A percentile compares a stretch with the other conserved stretches of the same genome.
These are phyloP conservation scores for Procambarus clarkii DNA, from an alignment of 1,140 invertebrate genomes.

Conservation along the genomic window DNA sequence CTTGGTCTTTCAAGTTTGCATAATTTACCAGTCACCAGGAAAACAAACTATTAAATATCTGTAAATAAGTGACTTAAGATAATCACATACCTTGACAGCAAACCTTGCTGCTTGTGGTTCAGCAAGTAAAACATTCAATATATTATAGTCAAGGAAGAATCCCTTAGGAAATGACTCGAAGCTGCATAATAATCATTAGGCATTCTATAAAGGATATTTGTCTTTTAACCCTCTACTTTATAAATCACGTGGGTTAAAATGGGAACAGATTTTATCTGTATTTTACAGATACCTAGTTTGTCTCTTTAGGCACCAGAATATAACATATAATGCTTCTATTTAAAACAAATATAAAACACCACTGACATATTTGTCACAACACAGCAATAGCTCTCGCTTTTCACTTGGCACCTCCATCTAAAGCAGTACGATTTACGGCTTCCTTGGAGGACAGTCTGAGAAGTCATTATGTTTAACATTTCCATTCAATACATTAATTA, in stretches of 20 bases:
- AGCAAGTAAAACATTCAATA: constrained; percentile 8
- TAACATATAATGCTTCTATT: constrained; percentile 25
- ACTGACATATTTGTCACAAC: constrained; percentile 20
- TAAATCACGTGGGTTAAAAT: constrained; percentile 7
- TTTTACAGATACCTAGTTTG: background rate
- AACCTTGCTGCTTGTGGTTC: constrained; percentile 21
- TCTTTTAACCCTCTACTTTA: constrained; percentile 7
- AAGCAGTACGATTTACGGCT: constrained; percentile 14
- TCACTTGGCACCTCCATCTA: background rate
- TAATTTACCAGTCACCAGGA: constrained; percentile 49
- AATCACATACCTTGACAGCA: constrained; percentile 58
- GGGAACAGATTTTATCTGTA: constrained; percentile 25
- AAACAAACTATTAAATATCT: constrained; percentile 29
- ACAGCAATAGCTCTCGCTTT: constrained; percentile 17
- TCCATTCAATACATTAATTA: constrained; percentile 9
- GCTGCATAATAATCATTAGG: constrained; percentile 37
- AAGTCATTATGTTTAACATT: background rate
- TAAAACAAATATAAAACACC: constrained; percentile 18
- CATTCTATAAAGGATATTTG: constrained; percentile 27
- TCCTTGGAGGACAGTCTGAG: background rate
- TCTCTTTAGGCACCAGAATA: constrained; percentile 30
- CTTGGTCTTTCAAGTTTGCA: constrained; percentile 43
- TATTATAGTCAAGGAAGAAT: background rate
- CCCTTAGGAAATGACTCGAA: constrained; percentile 16
- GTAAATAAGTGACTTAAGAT: constrained; percentile 50